Evolutionary conservation across 2,113 vertebrate genomes (phyloP).

Genomic region (Pholis gunnellus): DNA sequence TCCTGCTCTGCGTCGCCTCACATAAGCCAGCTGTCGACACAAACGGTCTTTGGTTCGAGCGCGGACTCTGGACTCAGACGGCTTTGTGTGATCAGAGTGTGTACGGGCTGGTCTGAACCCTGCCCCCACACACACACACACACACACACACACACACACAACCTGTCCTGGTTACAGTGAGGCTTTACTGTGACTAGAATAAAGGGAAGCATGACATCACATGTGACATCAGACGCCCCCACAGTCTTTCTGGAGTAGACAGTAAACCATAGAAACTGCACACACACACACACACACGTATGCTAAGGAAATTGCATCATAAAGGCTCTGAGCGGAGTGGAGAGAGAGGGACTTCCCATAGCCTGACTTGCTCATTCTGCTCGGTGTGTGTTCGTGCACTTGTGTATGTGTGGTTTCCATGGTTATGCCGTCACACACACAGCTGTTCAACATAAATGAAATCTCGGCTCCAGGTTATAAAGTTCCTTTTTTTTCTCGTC

Average conservation of each 20-base stretch:
- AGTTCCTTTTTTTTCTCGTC: not conserved
- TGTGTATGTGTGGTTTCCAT: conserved; percentile 28
- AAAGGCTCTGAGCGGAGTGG: conserved; percentile 56
- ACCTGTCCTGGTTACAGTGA: conserved; percentile 25
- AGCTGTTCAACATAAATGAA: not conserved
- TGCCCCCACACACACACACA: too few species aligned
- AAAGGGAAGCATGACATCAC: conserved; percentile 72
- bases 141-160: conserved; percentile 29
- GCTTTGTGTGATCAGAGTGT: conserved; percentile 11
- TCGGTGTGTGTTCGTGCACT: conserved; percentile 16
- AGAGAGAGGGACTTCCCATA: conserved; percentile 76
- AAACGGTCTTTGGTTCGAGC: conserved; percentile 35
- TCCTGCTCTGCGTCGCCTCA: not conserved
- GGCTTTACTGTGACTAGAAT: conserved; percentile 59
- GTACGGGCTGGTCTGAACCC: conserved; percentile 12
- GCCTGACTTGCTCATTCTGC: conserved; percentile 42
- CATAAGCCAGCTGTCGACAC: not conserved
- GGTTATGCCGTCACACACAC: conserved; percentile 12
- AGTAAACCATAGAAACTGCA: conserved; percentile 44
- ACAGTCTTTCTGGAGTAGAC: conserved; percentile 39
- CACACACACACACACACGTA: conserved; percentile 27
- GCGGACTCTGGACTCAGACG: conserved; percentile 23
- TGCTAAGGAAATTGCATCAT: conserved; percentile 66
- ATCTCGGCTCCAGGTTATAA: not conserved
- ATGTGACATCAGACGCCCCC: conserved; percentile 67